Evolutionary conservation across 2,113 vertebrate genomes (phyloP), one percentile per base, ranked within the genome.

Genomic region (Hypanus sabinus): DNA sequence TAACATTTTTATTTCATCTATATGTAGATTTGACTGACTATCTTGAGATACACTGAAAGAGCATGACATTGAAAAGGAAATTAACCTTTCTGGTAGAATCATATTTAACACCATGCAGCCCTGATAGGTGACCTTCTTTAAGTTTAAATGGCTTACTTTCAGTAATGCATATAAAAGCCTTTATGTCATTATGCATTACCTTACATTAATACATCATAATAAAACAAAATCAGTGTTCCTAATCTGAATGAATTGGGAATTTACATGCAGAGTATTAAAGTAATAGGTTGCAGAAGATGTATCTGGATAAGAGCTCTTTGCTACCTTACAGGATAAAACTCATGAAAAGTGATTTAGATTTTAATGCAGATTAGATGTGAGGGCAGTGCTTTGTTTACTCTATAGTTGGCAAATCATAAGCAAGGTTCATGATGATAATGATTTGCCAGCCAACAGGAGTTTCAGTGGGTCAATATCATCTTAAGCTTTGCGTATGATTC

Each of bases 21-120:
- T 93, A 93, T 93, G 91, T 38, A 93, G 91, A 93, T 93, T 93
- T 93, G 91, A 73, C 91, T 73, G 38, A 70, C 36, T 93, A 93
- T 93, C 68, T 71, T 10, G 91, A 93, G 91, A 55, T 68, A 46
- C 91, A 73, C 24, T 73, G 91, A 93, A 73, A 71, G 91, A 93
- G 91, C 70, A 93, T 16, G 62, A n/a, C 85, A 33, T 65, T 90
- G 70, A 75, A 73, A 93, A 38, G 36, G 68, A 73, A 93, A 93
- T 93, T 93, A 93, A 93, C 91, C 91, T 93, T 93, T 93, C 71
- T 73, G 36, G 27, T 24, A 22, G 24, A 93, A 93, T 73, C 70
- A 22, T 70, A 73, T 73, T 46, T 36, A 46, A 73, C 33, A 55
- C 68, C 91, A 14, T 55, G 20, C 68, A 73, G 30, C 70, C 68